Evolutionary conservation across 2,888 invertebrate genomes (phyloP).

Genomic region (Macrostomum cliftonense): DNA sequence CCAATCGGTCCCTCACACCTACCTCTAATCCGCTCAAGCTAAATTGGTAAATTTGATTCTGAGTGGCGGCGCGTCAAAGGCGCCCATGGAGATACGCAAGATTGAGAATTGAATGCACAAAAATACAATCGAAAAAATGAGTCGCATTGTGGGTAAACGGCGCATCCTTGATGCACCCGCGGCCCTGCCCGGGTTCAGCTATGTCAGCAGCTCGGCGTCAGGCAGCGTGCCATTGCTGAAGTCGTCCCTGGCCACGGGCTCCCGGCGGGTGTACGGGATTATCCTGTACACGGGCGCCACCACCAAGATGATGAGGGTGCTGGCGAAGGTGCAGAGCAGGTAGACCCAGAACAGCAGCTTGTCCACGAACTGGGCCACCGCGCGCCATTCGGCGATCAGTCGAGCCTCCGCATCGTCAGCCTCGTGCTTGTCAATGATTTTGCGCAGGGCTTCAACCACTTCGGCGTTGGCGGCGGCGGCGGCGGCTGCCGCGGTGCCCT

Average conservation of each 20-base stretch:
- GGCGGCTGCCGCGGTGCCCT: background rate
- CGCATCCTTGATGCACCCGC: too few species aligned
- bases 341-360: constrained; percentile 44
- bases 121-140: too few species aligned
- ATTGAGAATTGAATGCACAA: too few species aligned
- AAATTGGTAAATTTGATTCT: too few species aligned
- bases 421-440: constrained; percentile 40
- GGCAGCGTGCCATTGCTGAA: too few species aligned
- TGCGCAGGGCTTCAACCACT: constrained; percentile 36
- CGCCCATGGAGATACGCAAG: too few species aligned
- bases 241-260: background rate
- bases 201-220: too few species aligned
- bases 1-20: too few species aligned
- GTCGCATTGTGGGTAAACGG: too few species aligned
- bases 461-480: constrained; percentile 30
- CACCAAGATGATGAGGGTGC: constrained; percentile 40
- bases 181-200: too few species aligned
- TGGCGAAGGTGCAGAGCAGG: constrained; percentile 39
- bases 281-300: constrained; percentile 34
- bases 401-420: constrained; percentile 32
- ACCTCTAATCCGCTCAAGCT: too few species aligned
- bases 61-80: too few species aligned
- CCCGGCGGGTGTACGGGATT: background rate
- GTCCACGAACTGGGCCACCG: constrained; percentile 42
- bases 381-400: constrained; percentile 43